Percentiles rank a stretch among this genome's conserved stretches.
Conservation (phyloP, 1,140 invertebrate genomes). For the Argopecten irradians region DNA sequence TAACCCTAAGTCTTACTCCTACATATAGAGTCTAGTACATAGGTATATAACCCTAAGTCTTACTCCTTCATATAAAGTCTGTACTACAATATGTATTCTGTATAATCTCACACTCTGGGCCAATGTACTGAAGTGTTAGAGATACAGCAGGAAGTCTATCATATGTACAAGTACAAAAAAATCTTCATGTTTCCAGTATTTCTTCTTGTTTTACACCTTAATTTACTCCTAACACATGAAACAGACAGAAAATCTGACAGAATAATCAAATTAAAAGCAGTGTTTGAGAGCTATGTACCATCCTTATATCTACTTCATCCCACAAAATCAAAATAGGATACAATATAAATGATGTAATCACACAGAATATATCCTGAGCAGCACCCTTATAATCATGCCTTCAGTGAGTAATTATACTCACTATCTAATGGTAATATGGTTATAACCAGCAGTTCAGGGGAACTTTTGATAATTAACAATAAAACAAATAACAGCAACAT, state of each 20-base stretch:
- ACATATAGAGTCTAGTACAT: too few relatives aligned
- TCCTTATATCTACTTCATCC: background rate
- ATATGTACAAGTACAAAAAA: too few relatives aligned
- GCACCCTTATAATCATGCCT: background rate
- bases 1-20: too few relatives aligned
- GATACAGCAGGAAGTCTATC: background rate
- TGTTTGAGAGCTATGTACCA: background rate
- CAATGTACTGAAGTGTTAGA: background rate
- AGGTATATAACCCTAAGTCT: too few relatives aligned
- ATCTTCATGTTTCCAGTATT: background rate
- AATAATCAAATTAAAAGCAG: background rate
- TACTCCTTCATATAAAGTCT: too few relatives aligned
- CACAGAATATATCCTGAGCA: background rate
- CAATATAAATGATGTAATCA: background rate
- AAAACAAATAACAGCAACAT: background rate
- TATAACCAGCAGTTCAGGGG: background rate
- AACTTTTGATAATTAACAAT: background rate
- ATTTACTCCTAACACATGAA: background rate
- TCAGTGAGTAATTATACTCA: background rate
- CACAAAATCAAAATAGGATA: conserved; percentile 2
- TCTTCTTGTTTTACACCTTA: background rate
- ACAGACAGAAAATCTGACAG: background rate
- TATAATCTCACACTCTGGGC: too few relatives aligned
- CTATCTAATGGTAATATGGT: background rate
- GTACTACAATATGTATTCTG: too few relatives aligned